A percentile compares a stretch with the other conserved stretches of the same genome.
phyloP scores from a whole-genome alignment of 2,797 vertebrate genomes.

The Scomberomorus guttatus region DNA sequence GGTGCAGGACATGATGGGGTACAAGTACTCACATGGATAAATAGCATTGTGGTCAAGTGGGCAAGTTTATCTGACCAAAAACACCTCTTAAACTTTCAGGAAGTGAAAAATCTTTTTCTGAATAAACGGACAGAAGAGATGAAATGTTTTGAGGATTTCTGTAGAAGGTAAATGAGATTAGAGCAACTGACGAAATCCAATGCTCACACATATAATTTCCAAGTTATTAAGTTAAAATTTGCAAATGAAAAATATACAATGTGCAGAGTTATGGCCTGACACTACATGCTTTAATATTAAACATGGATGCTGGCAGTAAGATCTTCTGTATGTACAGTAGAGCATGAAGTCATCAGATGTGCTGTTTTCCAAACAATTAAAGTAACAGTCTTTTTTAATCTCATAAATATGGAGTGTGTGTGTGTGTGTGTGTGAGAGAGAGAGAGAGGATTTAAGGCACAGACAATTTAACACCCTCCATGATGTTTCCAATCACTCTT shows the following conservation, averaged over 20 bases:
- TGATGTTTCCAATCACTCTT: background rate
- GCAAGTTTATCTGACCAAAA: background rate
- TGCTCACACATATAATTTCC: too few species aligned
- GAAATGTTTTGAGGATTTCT: background rate
- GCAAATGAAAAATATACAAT: too few species aligned
- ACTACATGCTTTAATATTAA: background rate
- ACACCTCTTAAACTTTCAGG: background rate
- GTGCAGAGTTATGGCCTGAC: background rate
- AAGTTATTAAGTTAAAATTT: too few species aligned
- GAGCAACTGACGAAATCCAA: too few species aligned
- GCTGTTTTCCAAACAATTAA: background rate
- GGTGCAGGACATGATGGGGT: conserved; percentile 44
- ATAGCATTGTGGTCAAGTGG: background rate
- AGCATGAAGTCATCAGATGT: background rate
- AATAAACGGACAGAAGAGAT: background rate
- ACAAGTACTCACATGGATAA: conserved; percentile 28
- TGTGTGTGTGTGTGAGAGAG: too few species aligned
- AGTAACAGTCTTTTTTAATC: background rate
- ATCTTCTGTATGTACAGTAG: background rate
- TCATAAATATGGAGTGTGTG: background rate
- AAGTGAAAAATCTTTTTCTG: too few species aligned
- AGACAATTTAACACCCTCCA: background rate
- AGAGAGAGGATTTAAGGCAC: too few species aligned
- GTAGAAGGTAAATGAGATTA: background rate
- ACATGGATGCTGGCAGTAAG: background rate